phyloP scores from a whole-genome alignment of 2,797 vertebrate genomes.

The Sebastes matsubarae region DNA sequence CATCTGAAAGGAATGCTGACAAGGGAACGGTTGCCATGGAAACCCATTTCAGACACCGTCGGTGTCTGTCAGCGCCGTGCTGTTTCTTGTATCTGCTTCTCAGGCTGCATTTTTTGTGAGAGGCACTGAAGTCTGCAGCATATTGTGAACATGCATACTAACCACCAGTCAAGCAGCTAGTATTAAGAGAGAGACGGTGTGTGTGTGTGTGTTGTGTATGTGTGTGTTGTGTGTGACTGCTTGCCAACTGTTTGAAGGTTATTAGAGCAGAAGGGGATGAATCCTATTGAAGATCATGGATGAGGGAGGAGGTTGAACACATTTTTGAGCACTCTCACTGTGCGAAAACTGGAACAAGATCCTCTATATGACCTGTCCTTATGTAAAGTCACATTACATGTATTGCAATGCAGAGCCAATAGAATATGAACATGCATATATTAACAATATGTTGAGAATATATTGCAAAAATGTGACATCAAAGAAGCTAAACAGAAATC shows the following conservation, averaged over 20 bases:
- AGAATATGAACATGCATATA: neutral
- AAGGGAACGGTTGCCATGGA: slow-evolving; percentile 71
- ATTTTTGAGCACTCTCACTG: neutral
- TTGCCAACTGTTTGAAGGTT: slow-evolving; percentile 41
- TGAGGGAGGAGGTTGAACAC: neutral
- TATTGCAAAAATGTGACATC: neutral
- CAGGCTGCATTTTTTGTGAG: slow-evolving; percentile 56
- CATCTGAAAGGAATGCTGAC: slow-evolving; percentile 60
- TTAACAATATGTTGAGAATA: neutral
- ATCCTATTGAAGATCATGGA: slow-evolving; percentile 25
- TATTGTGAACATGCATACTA: slow-evolving; percentile 66
- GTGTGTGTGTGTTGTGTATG: neutral
- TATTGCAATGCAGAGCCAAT: neutral
- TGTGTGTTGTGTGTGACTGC: neutral
- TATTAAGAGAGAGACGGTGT: neutral
- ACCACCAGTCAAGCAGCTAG: slow-evolving; percentile 35
- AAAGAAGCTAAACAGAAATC: neutral
- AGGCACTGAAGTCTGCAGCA: slow-evolving; percentile 59
- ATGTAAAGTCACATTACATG: neutral
- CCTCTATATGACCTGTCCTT: neutral
- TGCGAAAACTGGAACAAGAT: neutral
- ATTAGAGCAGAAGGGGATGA: slow-evolving; percentile 39
- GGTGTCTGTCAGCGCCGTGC: slow-evolving; percentile 45
- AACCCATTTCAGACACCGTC: slow-evolving; percentile 67
- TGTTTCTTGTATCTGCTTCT: slow-evolving; percentile 56